A percentile compares a stretch with the other conserved stretches of the same genome.
phyloP scores from a whole-genome alignment of 1,140 invertebrate genomes.

The Ephestia elutella region DNA sequence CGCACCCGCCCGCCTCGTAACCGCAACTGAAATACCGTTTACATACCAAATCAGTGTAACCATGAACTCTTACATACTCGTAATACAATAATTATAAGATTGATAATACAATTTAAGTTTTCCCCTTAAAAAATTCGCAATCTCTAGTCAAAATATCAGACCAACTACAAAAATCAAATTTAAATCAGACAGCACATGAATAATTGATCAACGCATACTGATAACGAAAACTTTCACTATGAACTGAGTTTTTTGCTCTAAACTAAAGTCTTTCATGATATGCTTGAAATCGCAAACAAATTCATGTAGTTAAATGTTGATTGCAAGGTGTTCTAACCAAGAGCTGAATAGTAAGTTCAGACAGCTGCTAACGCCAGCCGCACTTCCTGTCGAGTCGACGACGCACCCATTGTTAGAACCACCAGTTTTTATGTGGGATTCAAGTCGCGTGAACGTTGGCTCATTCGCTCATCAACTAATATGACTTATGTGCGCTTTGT shows the following conservation, averaged over 20 bases:
- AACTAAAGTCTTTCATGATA: too few species aligned
- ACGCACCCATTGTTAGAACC: constrained; percentile 47
- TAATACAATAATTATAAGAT: too few species aligned
- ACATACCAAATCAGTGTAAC: not conserved
- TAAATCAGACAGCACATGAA: too few species aligned
- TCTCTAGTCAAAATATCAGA: too few species aligned
- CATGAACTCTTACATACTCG: too few species aligned
- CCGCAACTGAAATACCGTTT: constrained; percentile 34
- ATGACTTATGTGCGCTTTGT: constrained; percentile 2
- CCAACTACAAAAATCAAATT: too few species aligned
- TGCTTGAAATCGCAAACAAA: not conserved
- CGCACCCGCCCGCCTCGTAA: constrained; percentile 36
- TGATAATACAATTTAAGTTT: too few species aligned
- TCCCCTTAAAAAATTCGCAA: too few species aligned
- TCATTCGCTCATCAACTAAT: not conserved
- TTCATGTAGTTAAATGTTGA: constrained; percentile 10
- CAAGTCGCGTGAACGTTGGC: constrained; percentile 13
- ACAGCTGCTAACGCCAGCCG: constrained; percentile 47
- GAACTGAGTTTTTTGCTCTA: too few species aligned
- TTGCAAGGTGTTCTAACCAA: constrained; percentile 7
- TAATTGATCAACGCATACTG: too few species aligned
- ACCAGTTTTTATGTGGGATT: constrained; percentile 34
- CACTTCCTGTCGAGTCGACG: constrained; percentile 53
- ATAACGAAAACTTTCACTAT: too few species aligned
- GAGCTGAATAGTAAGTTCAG: constrained; percentile 12